These are phyloP conservation scores for Ostrea edulis DNA, from an alignment of 1,140 invertebrate species.

Conservation along the genomic window DNA sequence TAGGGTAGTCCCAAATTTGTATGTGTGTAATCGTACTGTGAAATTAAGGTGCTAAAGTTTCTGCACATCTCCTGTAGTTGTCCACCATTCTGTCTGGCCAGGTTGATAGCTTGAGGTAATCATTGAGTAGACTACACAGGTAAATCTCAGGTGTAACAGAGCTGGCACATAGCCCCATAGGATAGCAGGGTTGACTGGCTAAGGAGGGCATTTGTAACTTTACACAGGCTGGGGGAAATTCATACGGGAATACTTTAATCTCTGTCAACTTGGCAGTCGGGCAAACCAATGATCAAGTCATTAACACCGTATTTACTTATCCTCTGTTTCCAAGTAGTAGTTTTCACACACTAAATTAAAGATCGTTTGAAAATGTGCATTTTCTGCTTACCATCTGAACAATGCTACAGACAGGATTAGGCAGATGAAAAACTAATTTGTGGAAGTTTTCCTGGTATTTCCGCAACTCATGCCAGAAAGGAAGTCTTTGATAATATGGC, in stretches of 20 bases:
- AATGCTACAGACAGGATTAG: not conserved
- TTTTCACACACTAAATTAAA: not conserved
- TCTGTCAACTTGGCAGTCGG: not conserved
- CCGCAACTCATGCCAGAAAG: not conserved
- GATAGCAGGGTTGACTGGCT: conserved; percentile 14
- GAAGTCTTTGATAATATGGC: not conserved
- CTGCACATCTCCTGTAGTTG: conserved; percentile 17
- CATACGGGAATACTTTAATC: not conserved
- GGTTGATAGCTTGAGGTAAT: conserved; percentile 27
- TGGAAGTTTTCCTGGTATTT: not conserved
- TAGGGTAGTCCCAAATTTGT: not conserved
- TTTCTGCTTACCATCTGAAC: not conserved
- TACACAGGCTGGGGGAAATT: not conserved
- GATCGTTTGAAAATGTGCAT: not conserved
- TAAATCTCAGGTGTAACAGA: conserved; percentile 28
- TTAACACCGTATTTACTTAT: not conserved
- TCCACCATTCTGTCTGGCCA: not conserved
- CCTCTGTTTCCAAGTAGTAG: not conserved
- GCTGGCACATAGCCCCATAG: not conserved
- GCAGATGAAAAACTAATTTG: conserved; percentile 18
- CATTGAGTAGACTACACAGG: conserved; percentile 6
- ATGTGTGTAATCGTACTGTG: conserved; percentile 34
- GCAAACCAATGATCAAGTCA: conserved; percentile 1
- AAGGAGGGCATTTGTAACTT: not conserved
- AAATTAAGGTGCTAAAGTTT: conserved; percentile 37